Conservation (phyloP, 2,113 vertebrate species). For the Prionailurus viverrinus region DNA sequence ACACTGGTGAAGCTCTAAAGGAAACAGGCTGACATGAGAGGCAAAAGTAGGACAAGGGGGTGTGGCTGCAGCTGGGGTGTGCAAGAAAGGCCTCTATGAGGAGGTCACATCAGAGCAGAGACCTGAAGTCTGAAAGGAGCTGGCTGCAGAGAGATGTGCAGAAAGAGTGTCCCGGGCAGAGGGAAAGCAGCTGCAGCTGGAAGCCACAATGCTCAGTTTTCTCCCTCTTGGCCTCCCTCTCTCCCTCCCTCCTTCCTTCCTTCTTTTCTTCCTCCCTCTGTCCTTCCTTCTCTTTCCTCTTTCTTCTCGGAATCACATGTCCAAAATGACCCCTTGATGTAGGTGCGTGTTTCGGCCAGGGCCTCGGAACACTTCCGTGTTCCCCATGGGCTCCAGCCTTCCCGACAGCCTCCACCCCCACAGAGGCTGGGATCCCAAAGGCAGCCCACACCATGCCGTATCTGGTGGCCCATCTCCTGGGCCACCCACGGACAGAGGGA, state of each 20-base stretch:
- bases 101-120: neutral
- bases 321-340: neutral
- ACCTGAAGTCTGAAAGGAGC: neutral
- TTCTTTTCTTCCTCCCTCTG: neutral
- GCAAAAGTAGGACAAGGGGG: neutral
- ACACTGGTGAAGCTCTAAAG: neutral
- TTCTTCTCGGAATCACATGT: neutral
- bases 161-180: neutral
- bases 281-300: neutral
- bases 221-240: neutral
- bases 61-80: neutral
- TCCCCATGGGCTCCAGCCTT: neutral
- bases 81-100: neutral
- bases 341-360: neutral
- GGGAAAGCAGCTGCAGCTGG: no score
- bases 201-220: neutral
- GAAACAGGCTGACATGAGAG: constrained; percentile 41
- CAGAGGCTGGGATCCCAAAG: neutral
- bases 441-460: neutral
- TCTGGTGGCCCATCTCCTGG: neutral
- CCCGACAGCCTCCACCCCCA: neutral
- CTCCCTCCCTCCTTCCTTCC: neutral
- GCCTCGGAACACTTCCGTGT: neutral
- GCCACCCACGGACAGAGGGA: neutral
- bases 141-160: fast-evolving